These are phyloP conservation scores for Peromyscus polionotus DNA, from an alignment of 2,113 vertebrate species.

Conservation along the genomic window DNA sequence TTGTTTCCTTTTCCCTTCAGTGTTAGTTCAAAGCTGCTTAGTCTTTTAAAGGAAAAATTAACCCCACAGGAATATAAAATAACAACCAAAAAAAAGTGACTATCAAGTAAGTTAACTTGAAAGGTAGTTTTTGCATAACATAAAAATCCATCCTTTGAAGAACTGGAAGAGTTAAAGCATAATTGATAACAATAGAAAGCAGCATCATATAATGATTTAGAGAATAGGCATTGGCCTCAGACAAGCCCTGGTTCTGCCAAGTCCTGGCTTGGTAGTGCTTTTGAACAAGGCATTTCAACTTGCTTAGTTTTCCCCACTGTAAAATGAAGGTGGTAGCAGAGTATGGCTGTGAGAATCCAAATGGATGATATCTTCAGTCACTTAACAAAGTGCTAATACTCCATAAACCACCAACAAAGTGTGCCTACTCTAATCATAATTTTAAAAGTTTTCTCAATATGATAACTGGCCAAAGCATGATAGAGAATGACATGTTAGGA, in stretches of 20 bases:
- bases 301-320: background rate
- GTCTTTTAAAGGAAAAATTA: slow-evolving; percentile 48
- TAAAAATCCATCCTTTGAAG: background rate
- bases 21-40: background rate
- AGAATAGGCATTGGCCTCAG: background rate
- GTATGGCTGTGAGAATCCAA: background rate
- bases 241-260: background rate
- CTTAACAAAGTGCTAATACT: background rate
- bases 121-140: slow-evolving; percentile 33
- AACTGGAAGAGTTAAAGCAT: slow-evolving; percentile 17
- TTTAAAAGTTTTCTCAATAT: background rate
- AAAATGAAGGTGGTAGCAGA: slow-evolving; percentile 4
- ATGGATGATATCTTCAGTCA: background rate
- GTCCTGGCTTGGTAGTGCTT: slow-evolving; percentile 3
- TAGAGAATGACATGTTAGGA: background rate
- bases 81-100: background rate
- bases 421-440: background rate
- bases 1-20: slow-evolving; percentile 5
- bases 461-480: background rate
- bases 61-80: background rate
- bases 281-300: background rate
- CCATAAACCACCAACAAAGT: background rate
- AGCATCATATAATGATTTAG: background rate
- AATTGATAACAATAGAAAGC: background rate
- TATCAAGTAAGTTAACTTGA: background rate